phyloP scores from a whole-genome alignment of 2,888 invertebrate genomes.

The Thymelicus lineola region DNA sequence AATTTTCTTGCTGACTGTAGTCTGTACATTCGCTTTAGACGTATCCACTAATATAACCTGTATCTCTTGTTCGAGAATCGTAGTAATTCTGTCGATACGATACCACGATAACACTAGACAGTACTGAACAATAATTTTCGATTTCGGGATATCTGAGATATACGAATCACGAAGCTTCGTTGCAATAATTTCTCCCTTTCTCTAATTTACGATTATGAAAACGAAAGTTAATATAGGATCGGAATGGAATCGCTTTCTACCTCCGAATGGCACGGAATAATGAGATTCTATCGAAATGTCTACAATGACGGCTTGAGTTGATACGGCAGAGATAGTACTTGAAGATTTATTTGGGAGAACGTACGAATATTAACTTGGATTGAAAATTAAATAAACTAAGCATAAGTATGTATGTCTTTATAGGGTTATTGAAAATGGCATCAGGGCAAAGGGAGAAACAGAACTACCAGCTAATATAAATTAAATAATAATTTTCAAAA shows the following conservation, averaged over 20 bases:
- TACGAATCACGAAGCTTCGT: constrained; percentile 31
- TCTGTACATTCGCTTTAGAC: too few species aligned
- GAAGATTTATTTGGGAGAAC: constrained; percentile 16
- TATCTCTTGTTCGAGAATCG: neutral
- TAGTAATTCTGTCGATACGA: neutral
- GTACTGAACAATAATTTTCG: constrained; percentile 14
- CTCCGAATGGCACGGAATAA: constrained; percentile 31
- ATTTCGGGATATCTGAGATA: constrained; percentile 24
- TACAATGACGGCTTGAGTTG: constrained; percentile 22
- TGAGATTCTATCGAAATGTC: constrained; percentile 36
- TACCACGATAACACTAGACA: neutral
- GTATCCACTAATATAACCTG: too few species aligned
- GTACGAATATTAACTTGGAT: neutral
- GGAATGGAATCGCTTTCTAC: constrained; percentile 33
- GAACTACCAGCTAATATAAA: too few species aligned
- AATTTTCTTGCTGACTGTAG: too few species aligned
- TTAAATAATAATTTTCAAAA: too few species aligned
- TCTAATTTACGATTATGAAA: constrained; percentile 38
- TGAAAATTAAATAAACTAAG: too few species aligned
- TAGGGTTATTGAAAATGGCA: too few species aligned
- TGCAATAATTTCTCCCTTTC: constrained; percentile 35
- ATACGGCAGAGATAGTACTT: constrained; percentile 17
- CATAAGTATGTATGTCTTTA: too few species aligned
- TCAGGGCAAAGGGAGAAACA: too few species aligned
- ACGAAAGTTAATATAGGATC: constrained; percentile 36